Evolutionary conservation across 1,140 invertebrate genomes (phyloP).

Genomic region (Magallana ariakensis): DNA sequence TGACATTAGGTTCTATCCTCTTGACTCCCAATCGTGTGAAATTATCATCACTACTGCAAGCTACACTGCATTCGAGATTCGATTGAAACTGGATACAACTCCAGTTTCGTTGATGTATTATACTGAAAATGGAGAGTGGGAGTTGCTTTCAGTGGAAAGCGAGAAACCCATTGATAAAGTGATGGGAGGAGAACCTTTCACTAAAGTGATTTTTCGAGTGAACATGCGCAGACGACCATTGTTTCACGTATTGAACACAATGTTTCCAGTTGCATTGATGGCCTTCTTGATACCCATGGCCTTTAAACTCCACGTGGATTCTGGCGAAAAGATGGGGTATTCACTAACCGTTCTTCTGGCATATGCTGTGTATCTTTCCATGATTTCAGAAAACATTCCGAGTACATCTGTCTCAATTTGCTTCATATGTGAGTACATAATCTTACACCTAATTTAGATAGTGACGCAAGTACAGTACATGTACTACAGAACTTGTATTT

Average conservation of each 20-base stretch:
- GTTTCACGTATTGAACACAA: slow-evolving; percentile 57
- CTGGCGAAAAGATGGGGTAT: slow-evolving; percentile 66
- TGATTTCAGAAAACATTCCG: slow-evolving; percentile 60
- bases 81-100: not conserved
- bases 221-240: slow-evolving; percentile 50
- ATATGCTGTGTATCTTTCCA: slow-evolving; percentile 59
- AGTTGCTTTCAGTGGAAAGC: not conserved
- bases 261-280: slow-evolving; percentile 61
- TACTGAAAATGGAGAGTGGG: slow-evolving; percentile 53
- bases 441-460: not conserved
- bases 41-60: slow-evolving; percentile 35
- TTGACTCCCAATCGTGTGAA: slow-evolving; percentile 45
- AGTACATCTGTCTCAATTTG: slow-evolving; percentile 57
- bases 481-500: no score
- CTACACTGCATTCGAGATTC: slow-evolving; percentile 40
- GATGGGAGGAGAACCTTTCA: slow-evolving; percentile 1
- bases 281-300: slow-evolving; percentile 62
- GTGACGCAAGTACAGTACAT: not conserved
- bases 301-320: slow-evolving; percentile 63
- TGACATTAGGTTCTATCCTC: slow-evolving; percentile 50
- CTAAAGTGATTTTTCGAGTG: slow-evolving; percentile 56
- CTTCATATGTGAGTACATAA: slow-evolving; percentile 44
- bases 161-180: not conserved
- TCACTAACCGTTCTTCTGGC: slow-evolving; percentile 63
- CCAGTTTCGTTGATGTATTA: slow-evolving; percentile 37